Conservation (phyloP, 2,113 vertebrate species). For the Salvelinus alpinus region DNA sequence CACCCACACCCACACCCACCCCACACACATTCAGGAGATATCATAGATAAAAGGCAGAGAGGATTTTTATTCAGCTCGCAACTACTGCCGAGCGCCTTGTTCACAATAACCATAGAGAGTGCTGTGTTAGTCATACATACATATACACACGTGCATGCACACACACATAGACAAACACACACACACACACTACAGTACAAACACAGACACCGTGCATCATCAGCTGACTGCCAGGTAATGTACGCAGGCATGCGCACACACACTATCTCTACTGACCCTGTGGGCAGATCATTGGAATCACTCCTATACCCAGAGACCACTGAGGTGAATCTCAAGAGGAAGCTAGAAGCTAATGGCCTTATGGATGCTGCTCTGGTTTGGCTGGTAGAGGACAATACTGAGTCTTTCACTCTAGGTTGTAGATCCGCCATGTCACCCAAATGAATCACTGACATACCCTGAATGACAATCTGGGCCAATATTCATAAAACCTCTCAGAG, state of each 20-base stretch:
- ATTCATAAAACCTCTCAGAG: no score
- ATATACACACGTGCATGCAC: not conserved
- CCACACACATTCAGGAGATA: not conserved
- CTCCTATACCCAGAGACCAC: no score
- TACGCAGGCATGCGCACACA: not conserved
- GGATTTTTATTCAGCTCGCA: not conserved
- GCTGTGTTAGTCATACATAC: constrained; percentile 30
- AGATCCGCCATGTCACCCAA: no score
- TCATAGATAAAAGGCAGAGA: not conserved
- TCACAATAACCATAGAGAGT: constrained; percentile 30
- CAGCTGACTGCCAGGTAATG: not conserved
- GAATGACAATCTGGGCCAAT: no score
- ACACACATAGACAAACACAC: constrained; percentile 5
- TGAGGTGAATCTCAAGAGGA: no score
- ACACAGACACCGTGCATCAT: not conserved
- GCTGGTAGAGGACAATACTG: no score
- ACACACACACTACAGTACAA: not conserved
- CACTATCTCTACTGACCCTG: not conserved
- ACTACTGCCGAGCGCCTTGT: not conserved
- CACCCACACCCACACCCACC: not conserved
- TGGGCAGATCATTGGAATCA: no score
- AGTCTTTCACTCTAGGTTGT: no score
- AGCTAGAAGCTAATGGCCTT: no score
- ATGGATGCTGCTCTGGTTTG: no score
- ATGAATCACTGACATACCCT: no score